Evolutionary conservation across 2,797 vertebrate genomes (phyloP).

Genomic region (Erpetoichthys calabaricus): DNA sequence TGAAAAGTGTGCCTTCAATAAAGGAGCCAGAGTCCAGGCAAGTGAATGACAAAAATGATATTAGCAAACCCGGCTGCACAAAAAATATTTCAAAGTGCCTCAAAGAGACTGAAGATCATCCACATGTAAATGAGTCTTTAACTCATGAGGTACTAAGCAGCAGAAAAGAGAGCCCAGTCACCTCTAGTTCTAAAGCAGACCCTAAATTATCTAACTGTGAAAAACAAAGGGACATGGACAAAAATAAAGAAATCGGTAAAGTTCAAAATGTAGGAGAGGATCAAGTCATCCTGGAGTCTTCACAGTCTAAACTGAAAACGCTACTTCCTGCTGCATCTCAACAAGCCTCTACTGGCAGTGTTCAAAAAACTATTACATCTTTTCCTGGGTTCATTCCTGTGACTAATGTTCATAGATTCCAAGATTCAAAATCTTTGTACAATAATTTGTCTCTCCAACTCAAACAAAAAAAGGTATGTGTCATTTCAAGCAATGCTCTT

Average conservation of each 20-base stretch:
- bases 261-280: slow-evolving; percentile 20
- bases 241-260: background rate
- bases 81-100: too few relatives aligned
- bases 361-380: slow-evolving; percentile 41
- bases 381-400: slow-evolving; percentile 38
- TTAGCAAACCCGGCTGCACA: too few relatives aligned
- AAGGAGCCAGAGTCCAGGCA: too few relatives aligned
- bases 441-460: slow-evolving; percentile 55
- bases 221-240: background rate
- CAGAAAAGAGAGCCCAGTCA: background rate
- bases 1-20: too few relatives aligned
- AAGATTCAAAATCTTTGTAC: slow-evolving; percentile 34
- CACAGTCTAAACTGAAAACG: slow-evolving; percentile 30
- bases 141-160: too few relatives aligned
- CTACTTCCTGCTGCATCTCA: slow-evolving; percentile 21
- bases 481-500: background rate
- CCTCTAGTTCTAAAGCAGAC: background rate
- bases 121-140: too few relatives aligned
- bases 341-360: slow-evolving; percentile 9
- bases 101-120: too few relatives aligned
- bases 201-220: background rate
- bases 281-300: slow-evolving; percentile 34
- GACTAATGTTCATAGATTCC: slow-evolving; percentile 13
- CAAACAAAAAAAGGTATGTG: slow-evolving; percentile 71
- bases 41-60: too few relatives aligned